Conservation (phyloP, 2,888 invertebrate genomes). For the Watsonalla cultraria region DNA sequence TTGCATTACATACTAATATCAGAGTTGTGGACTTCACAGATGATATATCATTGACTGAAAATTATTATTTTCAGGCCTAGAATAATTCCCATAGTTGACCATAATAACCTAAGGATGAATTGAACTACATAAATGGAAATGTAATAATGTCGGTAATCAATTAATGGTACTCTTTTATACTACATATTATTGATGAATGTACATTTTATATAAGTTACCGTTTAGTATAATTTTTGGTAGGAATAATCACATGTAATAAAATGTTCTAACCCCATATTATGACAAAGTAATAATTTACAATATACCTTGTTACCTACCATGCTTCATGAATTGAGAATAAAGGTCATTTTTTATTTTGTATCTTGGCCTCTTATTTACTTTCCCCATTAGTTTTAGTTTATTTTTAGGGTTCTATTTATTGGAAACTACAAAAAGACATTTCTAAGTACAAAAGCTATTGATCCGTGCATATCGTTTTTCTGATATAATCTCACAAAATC, state of each 20-base stretch:
- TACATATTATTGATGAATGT: slow-evolving; percentile 55
- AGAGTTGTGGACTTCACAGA: slow-evolving; percentile 29
- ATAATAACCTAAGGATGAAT: slow-evolving; percentile 61
- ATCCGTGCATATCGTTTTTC: no score
- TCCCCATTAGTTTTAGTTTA: not conserved
- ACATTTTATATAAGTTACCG: slow-evolving; percentile 78
- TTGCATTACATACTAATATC: slow-evolving; percentile 19
- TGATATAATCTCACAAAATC: no score
- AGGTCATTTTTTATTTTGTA: slow-evolving; percentile 78
- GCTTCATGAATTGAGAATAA: slow-evolving; percentile 75
- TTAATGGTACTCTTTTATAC: slow-evolving; percentile 73
- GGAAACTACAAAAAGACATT: no score
- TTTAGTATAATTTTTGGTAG: slow-evolving; percentile 73
- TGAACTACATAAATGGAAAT: slow-evolving; percentile 60
- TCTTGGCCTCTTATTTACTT: slow-evolving; percentile 45
- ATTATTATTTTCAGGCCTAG: slow-evolving; percentile 62
- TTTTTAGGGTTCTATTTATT: no score
- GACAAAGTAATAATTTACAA: slow-evolving; percentile 70
- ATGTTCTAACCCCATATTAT: slow-evolving; percentile 64
- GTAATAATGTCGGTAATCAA: slow-evolving; percentile 36
- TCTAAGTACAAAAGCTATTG: no score
- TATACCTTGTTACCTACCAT: slow-evolving; percentile 78
- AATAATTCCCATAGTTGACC: slow-evolving; percentile 60
- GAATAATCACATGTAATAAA: slow-evolving; percentile 66
- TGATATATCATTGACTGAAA: slow-evolving; percentile 45